Evolutionary conservation across 2,113 vertebrate species (phyloP), one percentile per base, ranked within the genome.

Genomic region (Chaetops frenatus): DNA sequence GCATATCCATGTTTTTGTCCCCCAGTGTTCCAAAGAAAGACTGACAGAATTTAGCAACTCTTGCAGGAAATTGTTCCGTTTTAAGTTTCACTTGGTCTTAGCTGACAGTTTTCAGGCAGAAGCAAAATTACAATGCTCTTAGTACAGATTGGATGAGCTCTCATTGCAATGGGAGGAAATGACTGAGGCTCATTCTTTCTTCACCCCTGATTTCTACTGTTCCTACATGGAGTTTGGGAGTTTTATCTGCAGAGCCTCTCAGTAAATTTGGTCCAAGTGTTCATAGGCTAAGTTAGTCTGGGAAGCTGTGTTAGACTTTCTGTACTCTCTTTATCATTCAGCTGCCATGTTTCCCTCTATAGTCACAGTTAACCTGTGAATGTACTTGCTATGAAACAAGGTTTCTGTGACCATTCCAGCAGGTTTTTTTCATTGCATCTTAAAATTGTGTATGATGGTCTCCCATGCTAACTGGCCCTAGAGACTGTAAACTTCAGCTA

Each of bases 331-430:
- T 95, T 96, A 84, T 89, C 91, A 94, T 94, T 95, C 95, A 94
- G 88, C 88, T 96, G 95, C 91, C 92, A 90, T 79, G 57, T 90
- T 96, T 92, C 91, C 85, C 86, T 88, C 73, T 94, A 60, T 88
- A 95, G 95, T 94, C 96, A 96, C 44, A 95, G 86, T 93, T 95
- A 97, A 92, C 83, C 93, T 95, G 81, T 95, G 87, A 95, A 78
- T 88, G 94, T 94, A 94, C 94, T 94, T 97, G 85, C 90, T 95
- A 91, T 82, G 93, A 97, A 97, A 97, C 76, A 82, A 80, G 72
- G 94, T 97, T 96, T 92, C 96, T 95, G 92, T 92, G 80, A 96
- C 89, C 79, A 95, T 92, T 97, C 90, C 88, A 95, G 93, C 88
- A 74, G 44, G 22, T 33, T 50, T 45, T 95, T 97, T 94, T 92